Conservation (phyloP, 2,888 invertebrate species). For the Pyrrhosoma nymphula region DNA sequence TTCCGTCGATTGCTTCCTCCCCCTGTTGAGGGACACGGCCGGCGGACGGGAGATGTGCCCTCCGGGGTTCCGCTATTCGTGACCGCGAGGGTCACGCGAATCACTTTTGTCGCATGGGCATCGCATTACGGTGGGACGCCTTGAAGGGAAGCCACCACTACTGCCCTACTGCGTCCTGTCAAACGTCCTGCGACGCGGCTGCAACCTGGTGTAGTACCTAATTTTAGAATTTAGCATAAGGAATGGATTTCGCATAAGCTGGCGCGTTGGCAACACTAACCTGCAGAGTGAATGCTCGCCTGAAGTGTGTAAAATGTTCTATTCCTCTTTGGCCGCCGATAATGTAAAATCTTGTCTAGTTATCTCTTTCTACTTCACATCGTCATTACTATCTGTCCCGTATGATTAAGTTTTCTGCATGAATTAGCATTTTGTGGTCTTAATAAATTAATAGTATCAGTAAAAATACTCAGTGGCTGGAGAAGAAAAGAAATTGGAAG, state of each 20-base stretch:
- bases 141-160: neutral
- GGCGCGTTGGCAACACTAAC: neutral
- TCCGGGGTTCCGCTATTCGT: neutral
- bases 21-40: neutral
- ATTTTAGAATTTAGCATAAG: neutral
- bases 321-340: too few relatives aligned
- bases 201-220: neutral
- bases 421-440: too few relatives aligned
- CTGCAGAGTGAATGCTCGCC: neutral
- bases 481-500: too few relatives aligned
- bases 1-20: neutral
- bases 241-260: neutral
- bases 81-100: constrained; percentile 9
- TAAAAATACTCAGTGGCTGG: too few relatives aligned
- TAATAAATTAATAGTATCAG: too few relatives aligned
- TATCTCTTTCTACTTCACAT: too few relatives aligned
- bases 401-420: too few relatives aligned
- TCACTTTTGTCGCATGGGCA: constrained; percentile 18
- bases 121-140: neutral
- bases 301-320: too few relatives aligned
- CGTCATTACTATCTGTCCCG: too few relatives aligned
- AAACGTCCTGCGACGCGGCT: neutral
- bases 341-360: too few relatives aligned
- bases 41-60: neutral
- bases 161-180: neutral